These are phyloP conservation scores for Bucorvus abyssinicus DNA, from an alignment of 2,797 vertebrate genomes.

Conservation along the genomic window DNA sequence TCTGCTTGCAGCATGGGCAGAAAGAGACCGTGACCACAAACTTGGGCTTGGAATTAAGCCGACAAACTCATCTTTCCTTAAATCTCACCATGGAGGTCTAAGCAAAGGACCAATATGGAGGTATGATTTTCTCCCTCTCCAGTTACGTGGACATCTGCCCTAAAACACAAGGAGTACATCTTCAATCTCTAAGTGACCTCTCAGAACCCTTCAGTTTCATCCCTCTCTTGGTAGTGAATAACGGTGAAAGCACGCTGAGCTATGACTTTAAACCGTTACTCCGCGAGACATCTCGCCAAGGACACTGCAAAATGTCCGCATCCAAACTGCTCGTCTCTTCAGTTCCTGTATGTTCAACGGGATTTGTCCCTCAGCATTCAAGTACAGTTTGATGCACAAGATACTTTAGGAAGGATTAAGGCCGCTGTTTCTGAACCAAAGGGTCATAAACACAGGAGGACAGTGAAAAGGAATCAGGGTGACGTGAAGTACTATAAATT, in stretches of 20 bases:
- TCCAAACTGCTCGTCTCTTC: not conserved
- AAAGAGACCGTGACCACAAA: not conserved
- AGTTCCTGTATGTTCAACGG: not conserved
- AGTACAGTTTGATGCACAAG: constrained; percentile 4
- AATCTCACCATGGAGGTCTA: not conserved
- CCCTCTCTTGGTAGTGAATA: not conserved
- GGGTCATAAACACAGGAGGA: constrained; percentile 2
- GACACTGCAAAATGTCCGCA: not conserved
- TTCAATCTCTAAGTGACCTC: not conserved
- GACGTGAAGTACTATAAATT: not conserved
- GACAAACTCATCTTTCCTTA: not conserved
- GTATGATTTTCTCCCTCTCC: not conserved
- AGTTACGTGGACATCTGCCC: not conserved
- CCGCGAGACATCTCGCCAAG: not conserved
- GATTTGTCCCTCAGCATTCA: not conserved
- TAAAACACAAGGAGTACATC: not conserved
- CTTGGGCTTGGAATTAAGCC: not conserved
- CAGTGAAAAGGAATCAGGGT: constrained; percentile 4
- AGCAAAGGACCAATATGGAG: not conserved
- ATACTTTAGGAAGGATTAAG: constrained; percentile 34
- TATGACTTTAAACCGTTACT: not conserved
- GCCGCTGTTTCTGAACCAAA: not conserved
- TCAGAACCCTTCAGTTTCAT: not conserved
- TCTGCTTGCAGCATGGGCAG: too few species aligned
- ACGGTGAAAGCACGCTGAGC: not conserved